These are phyloP conservation scores for Eulemur albifrons DNA, from an alignment of 2,797 vertebrate species.

Conservation along the genomic window DNA sequence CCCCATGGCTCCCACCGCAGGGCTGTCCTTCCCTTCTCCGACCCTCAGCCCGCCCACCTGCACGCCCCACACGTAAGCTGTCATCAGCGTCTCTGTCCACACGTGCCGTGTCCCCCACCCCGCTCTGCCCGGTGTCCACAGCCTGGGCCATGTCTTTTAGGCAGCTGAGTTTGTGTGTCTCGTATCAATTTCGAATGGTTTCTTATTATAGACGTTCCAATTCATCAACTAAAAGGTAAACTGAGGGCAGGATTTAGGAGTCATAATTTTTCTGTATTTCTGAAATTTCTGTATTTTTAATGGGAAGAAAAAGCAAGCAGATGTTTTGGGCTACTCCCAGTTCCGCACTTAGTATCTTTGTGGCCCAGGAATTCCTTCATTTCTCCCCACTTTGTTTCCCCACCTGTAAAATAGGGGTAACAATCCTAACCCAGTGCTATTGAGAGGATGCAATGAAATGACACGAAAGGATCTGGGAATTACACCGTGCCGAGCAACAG, in stretches of 20 bases:
- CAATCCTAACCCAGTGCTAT: not conserved
- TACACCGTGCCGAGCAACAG: accelerated
- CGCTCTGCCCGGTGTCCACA: not conserved
- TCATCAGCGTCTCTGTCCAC: accelerated
- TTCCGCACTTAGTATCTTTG: not conserved
- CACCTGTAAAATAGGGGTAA: not conserved
- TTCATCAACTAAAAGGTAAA: not conserved
- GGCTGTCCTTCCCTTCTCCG: accelerated
- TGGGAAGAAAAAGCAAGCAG: not conserved
- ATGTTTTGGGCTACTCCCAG: not conserved
- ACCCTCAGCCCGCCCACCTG: not conserved
- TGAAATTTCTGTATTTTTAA: not conserved
- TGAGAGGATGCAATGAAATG: not conserved
- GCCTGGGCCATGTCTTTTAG: not conserved
- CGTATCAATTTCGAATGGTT: not conserved
- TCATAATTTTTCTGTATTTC: not conserved
- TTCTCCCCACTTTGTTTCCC: not conserved
- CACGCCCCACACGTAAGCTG: not conserved
- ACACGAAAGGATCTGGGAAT: accelerated
- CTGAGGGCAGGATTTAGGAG: not conserved
- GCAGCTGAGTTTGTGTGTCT: not conserved
- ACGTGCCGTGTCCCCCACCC: accelerated
- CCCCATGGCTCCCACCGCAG: not conserved
- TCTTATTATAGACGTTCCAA: not conserved
- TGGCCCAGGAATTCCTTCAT: not conserved